Evolutionary conservation across 2,797 vertebrate species (phyloP), one percentile per base, ranked within the genome.

Genomic region (Knipowitschia caucasica): DNA sequence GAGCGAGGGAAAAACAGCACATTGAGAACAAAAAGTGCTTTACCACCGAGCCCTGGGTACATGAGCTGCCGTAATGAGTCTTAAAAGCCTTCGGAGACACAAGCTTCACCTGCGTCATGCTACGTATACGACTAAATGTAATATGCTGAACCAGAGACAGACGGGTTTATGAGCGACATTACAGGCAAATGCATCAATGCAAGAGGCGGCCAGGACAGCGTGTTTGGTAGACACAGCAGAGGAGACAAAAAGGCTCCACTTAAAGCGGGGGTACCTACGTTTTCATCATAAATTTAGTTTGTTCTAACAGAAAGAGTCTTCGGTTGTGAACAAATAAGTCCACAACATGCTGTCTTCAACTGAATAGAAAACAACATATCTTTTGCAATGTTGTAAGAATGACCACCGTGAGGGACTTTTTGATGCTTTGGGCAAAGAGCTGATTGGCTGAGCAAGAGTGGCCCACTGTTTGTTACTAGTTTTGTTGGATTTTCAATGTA

Each of bases 11-110:
- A 53, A 67, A 79, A 74, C 57, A 36, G 67, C 26, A 58, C 55
- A 25, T 43, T 56, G 46, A 20, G 69, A 77, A 80, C 65, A 50
- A 55, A 72, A 73, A 62, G 71, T 58, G 30, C 59, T 56, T 59
- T 64, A 31, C 72, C 35, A 31, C 10, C 7, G 29, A 40, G 42
- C 23, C 26, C 20, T 35, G 21, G 18, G 31, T 10, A 39, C 20
- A n/a, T 21, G 49, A 12, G 8, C 24, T 18, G 12, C 18, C 53
- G 33, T 45, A 54, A 53, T 62, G 47, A 63, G 46, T 38, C 56
- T 44, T 2, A 15, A 47, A 55, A 55, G 54, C 35, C 38, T 21
- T 2, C 18, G 53, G 15, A 23, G 11, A 15, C 25, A 9, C 1
- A 7, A 21, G 49, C 39, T 53, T 40, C 31, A 66, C 52, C 57